A percentile compares a stretch with the other conserved stretches of the same genome.
phyloP scores from a whole-genome alignment of 2,113 vertebrate genomes.

The Tautogolabrus adspersus region DNA sequence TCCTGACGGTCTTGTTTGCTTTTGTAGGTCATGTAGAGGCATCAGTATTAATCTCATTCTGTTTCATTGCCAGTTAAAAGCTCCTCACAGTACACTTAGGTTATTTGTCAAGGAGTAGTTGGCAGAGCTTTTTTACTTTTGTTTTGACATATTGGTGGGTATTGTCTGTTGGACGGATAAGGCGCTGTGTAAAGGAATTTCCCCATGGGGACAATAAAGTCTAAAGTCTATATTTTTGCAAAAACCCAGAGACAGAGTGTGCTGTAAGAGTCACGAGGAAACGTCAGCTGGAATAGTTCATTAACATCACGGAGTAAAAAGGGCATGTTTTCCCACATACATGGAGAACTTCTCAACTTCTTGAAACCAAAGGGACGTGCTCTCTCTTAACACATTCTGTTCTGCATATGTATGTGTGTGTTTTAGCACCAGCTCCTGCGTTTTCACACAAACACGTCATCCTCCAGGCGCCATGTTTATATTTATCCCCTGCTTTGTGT shows the following conservation, averaged over 20 bases:
- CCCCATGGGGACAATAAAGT: too few relatives aligned
- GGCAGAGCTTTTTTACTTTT: too few relatives aligned
- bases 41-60: too few relatives aligned
- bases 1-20: too few relatives aligned
- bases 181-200: too few relatives aligned
- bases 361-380: background rate
- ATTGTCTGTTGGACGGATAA: too few relatives aligned
- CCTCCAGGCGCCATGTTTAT: conserved; percentile 56
- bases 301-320: background rate
- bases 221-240: too few relatives aligned
- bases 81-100: too few relatives aligned
- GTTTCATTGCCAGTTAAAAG: too few relatives aligned
- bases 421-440: background rate
- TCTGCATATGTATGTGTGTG: background rate
- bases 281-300: background rate
- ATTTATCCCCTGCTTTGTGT: conserved; percentile 50
- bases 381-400: background rate
- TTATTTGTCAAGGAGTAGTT: too few relatives aligned
- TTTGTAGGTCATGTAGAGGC: too few relatives aligned
- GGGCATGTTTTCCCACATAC: background rate
- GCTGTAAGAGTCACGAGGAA: background rate
- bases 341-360: background rate
- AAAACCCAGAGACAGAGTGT: background rate
- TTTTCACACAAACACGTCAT: conserved; percentile 40
- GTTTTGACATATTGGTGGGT: too few relatives aligned